Evolutionary conservation across 2,888 invertebrate genomes (phyloP).

Genomic region (Volucella zonaria): DNA sequence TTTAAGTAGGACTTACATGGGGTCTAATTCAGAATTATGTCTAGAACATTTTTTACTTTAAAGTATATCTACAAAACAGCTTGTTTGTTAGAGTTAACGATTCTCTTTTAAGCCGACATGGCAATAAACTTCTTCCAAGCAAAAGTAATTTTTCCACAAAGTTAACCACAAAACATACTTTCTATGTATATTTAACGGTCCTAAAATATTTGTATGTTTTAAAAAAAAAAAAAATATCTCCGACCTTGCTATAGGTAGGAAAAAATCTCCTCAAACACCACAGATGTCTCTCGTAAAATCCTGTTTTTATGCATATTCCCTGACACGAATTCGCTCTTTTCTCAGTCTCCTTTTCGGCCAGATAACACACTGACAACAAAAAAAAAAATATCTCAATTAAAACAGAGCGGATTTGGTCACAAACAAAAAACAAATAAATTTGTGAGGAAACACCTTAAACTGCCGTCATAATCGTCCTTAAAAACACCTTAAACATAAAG

Average conservation of each 20-base stretch:
- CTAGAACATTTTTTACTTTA: too few species aligned
- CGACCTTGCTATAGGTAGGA: slow-evolving; percentile 9
- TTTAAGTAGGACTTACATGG: too few species aligned
- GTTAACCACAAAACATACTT: too few species aligned
- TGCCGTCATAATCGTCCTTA: slow-evolving; percentile 42
- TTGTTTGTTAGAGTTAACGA: too few species aligned
- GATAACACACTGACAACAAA: slow-evolving; percentile 23
- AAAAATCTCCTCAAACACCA: slow-evolving; percentile 24
- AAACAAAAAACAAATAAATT: slow-evolving; percentile 19
- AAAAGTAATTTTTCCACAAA: too few species aligned
- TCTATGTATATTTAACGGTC: too few species aligned
- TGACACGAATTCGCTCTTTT: slow-evolving; percentile 18
- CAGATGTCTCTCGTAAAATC: slow-evolving; percentile 4
- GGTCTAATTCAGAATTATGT: too few species aligned
- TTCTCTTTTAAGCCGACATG: too few species aligned
- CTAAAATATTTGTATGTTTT: slow-evolving; percentile 7
- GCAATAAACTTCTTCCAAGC: too few species aligned
- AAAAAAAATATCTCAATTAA: slow-evolving; percentile 64
- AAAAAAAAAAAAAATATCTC: slow-evolving; percentile 9
- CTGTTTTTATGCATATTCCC: background rate
- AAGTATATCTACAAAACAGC: too few species aligned
- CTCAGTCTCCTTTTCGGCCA: background rate
- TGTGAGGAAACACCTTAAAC: slow-evolving; percentile 27
- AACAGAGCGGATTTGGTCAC: slow-evolving; percentile 6
- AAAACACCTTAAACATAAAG: slow-evolving; percentile 25